These are phyloP conservation scores for Forbesichthys agassizii DNA, from an alignment of 2,113 vertebrate species.

Conservation along the genomic window DNA sequence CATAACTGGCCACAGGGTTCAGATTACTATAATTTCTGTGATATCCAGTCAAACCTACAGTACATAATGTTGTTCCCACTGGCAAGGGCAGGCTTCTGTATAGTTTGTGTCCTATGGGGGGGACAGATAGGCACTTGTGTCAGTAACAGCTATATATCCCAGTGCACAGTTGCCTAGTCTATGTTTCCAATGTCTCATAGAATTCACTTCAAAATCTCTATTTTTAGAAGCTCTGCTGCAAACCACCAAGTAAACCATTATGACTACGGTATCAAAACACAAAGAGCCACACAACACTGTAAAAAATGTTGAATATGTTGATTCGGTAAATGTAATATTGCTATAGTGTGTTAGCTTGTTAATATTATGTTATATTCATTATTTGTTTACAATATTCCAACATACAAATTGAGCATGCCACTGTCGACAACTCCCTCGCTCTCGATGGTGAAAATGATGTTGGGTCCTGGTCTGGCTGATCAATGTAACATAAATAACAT, in stretches of 20 bases:
- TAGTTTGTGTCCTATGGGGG: not conserved
- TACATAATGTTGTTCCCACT: not conserved
- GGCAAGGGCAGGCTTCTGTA: slow-evolving; percentile 3
- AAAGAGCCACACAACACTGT: not conserved
- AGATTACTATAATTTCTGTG: too few relatives aligned
- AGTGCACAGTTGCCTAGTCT: slow-evolving; percentile 17
- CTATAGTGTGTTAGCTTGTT: too few relatives aligned
- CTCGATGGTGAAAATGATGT: too few relatives aligned
- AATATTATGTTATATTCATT: too few relatives aligned
- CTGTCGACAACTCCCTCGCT: too few relatives aligned
- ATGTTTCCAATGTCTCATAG: slow-evolving; percentile 15
- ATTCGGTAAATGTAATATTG: too few relatives aligned
- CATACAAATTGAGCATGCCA: too few relatives aligned
- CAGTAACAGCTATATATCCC: slow-evolving; percentile 12
- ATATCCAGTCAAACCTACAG: not conserved
- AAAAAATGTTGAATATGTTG: not conserved
- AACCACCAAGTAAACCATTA: slow-evolving; percentile 2
- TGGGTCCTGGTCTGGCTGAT: too few relatives aligned
- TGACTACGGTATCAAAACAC: slow-evolving; percentile 13
- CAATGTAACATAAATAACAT: too few relatives aligned
- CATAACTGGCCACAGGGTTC: too few relatives aligned
- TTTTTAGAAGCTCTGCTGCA: slow-evolving; percentile 23
- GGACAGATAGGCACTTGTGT: slow-evolving; percentile 9
- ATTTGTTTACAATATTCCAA: too few relatives aligned
- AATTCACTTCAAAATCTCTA: slow-evolving; percentile 31